Evolutionary conservation across 23 tunicate genomes (phyloP), one percentile per base, ranked within the genome.

Genomic region (Halocynthia roretzi): DNA sequence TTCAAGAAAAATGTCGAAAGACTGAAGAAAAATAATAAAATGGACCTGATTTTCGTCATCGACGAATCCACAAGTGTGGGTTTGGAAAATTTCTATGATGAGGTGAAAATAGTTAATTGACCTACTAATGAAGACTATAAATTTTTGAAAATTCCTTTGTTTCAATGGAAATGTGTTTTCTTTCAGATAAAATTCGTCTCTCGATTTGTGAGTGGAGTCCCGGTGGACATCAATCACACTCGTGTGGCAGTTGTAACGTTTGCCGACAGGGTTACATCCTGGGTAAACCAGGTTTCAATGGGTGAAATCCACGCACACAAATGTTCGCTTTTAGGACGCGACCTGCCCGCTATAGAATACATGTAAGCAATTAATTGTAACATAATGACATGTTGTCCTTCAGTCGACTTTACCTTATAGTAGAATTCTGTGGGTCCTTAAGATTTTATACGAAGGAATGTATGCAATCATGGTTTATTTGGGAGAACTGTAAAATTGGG

Each of bases 291-390:
- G 80, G 98, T 92, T 8, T 82, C 92, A 10, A 81, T 82, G 40
- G 86, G 69, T 73, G 89, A 92, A 78, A 86, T 92, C 67, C 98
- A 92, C 78, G 98, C 90, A 55, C 98, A 92, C 70, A 92, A 92
- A 52, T 92, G 98, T 79, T 92, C 98, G 9, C 85, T 92, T 23
- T 79, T 92, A 10, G 98, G 84, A 19, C 82, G 81, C 10, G 73
- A 85, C 10, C 84, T 92, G 51, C 98, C 98, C 6, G 76, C 84
- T 14, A 92, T 92, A 19, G 70, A 77, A 11, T 92, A 92, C 64
- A 92, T 87, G 98, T 92, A 68, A 92, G 98, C 83, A 12, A 53
- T 17, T 4, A 31, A 31, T 31, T 31, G 44, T 31, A 31, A 31
- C 44, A 31, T 31, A 31, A 31, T 31, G 44, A 4, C 44, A 31